Evolutionary conservation across 2,888 invertebrate genomes (phyloP).

Genomic region (Lottia gigantea): DNA sequence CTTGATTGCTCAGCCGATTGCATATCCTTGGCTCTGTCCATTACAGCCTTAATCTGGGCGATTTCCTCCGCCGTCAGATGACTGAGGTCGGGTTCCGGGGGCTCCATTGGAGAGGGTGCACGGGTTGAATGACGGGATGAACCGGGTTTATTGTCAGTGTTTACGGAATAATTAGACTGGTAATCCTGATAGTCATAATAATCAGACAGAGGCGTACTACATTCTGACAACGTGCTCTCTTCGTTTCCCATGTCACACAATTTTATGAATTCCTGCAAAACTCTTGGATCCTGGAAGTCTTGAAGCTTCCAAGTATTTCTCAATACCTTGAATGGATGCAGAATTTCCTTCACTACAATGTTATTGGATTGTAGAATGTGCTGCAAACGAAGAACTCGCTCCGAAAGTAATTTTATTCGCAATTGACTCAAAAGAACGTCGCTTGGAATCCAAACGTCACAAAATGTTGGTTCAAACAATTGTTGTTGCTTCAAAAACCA

Average conservation of each 20-base stretch:
- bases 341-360: no score
- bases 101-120: slow-evolving; percentile 60
- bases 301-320: no score
- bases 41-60: slow-evolving; percentile 74
- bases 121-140: slow-evolving; percentile 56
- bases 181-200: slow-evolving; percentile 30
- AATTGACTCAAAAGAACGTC: no score
- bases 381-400: no score
- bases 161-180: slow-evolving; percentile 53
- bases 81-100: slow-evolving; percentile 72
- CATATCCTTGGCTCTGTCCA: slow-evolving; percentile 73
- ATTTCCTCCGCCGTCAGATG: slow-evolving; percentile 75
- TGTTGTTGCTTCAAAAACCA: no score
- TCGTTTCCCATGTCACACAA: slow-evolving; percentile 36
- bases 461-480: no score
- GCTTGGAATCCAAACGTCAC: no score
- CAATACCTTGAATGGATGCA: no score
- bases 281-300: no score
- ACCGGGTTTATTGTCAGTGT: slow-evolving; percentile 46
- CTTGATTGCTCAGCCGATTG: slow-evolving; percentile 60
- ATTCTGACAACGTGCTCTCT: slow-evolving; percentile 32
- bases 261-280: no score
- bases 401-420: no score
- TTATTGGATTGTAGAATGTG: no score
- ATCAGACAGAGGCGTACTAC: slow-evolving; percentile 50